A percentile compares a stretch with the other conserved stretches of the same genome.
Conservation (phyloP, 2,888 invertebrate genomes). For the Mallateleia sp. region DNA sequence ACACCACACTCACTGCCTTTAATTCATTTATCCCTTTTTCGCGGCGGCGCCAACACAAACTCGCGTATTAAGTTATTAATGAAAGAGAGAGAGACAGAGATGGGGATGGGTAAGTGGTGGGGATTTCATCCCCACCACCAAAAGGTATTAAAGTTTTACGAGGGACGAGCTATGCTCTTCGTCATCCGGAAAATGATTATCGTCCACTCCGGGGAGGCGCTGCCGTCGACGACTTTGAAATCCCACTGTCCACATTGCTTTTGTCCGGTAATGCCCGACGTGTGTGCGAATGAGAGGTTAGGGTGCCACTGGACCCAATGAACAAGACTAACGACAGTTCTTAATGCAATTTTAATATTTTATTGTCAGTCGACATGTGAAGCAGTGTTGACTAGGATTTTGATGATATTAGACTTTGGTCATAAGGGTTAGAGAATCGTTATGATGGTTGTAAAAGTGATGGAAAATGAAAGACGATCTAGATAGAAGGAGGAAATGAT, state of each 20-base stretch:
- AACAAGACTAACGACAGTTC: background rate
- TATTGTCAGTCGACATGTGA: background rate
- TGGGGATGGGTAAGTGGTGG: constrained; percentile 10
- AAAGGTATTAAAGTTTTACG: constrained; percentile 64
- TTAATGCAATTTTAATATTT: constrained; percentile 14
- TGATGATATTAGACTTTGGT: background rate
- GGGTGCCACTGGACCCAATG: background rate
- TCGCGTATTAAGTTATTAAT: constrained; percentile 75
- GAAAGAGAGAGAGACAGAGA: no score
- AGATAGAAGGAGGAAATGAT: no score
- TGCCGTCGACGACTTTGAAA: constrained; percentile 41
- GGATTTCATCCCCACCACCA: background rate
- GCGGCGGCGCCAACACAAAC: constrained; percentile 64
- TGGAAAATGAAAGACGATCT: no score
- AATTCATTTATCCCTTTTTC: constrained; percentile 76
- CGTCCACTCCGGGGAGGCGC: constrained; percentile 29
- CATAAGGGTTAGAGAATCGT: background rate
- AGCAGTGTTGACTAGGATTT: background rate
- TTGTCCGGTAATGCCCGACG: constrained; percentile 71
- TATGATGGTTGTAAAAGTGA: background rate
- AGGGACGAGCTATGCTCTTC: constrained; percentile 5
- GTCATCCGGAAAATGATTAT: constrained; percentile 70
- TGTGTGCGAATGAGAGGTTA: constrained; percentile 42
- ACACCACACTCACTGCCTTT: constrained; percentile 69
- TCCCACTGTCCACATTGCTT: constrained; percentile 55